A percentile compares a stretch with the other conserved stretches of the same genome.
Conservation (phyloP, 2,797 vertebrate species). For the Tapirus indicus region DNA sequence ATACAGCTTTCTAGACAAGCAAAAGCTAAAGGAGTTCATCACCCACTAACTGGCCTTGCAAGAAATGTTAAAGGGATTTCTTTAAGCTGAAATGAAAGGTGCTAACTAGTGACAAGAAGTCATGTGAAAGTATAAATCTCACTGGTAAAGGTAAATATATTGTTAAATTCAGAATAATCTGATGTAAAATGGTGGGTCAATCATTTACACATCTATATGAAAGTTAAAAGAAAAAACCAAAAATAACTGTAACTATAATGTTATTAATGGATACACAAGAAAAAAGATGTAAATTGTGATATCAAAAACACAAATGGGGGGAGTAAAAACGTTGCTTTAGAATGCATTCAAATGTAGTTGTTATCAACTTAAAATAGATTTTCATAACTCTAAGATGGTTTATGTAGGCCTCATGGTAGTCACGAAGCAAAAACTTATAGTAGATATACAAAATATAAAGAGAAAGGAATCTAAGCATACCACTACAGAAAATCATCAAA, state of each 20-base stretch:
- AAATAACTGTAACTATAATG: too few relatives aligned
- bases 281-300: not conserved
- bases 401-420: not conserved
- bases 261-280: not conserved
- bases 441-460: not conserved
- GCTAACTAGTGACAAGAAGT: not conserved
- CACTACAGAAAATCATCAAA: not conserved
- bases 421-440: not conserved
- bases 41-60: not conserved
- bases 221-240: not conserved
- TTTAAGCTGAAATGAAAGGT: not conserved
- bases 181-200: not conserved
- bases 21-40: not conserved
- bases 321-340: not conserved
- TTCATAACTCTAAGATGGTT: not conserved
- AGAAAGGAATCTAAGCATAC: not conserved
- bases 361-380: not conserved
- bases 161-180: not conserved
- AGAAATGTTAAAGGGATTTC: not conserved
- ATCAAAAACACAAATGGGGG: not conserved
- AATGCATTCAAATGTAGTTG: not conserved
- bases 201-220: too few relatives aligned
- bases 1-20: not conserved
- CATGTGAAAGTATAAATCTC: not conserved
- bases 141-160: not conserved